phyloP scores from a whole-genome alignment of 2,888 invertebrate species.

The Syritta pipiens region DNA sequence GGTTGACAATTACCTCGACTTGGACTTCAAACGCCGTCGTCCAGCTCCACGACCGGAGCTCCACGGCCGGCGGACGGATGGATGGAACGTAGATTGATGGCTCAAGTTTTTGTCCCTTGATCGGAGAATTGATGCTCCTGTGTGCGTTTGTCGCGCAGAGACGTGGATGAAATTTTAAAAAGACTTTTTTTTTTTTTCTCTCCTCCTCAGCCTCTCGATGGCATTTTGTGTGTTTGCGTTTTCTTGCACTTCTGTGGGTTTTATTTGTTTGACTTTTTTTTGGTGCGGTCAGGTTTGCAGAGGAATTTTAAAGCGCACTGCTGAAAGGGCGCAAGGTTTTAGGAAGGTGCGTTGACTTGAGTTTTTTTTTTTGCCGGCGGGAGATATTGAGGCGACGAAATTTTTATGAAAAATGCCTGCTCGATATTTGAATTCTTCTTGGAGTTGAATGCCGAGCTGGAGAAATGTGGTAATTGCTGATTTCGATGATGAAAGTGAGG shows the following conservation, averaged over 20 bases:
- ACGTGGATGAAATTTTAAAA: constrained; percentile 61
- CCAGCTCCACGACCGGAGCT: too few species aligned
- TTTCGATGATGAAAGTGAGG: constrained; percentile 19
- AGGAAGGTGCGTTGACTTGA: constrained; percentile 57
- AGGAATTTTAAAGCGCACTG: constrained; percentile 66
- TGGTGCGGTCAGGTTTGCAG: constrained; percentile 3
- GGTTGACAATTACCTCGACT: constrained; percentile 33
- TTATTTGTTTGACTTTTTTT: constrained; percentile 44
- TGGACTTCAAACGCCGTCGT: constrained; percentile 14
- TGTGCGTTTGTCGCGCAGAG: constrained; percentile 16
- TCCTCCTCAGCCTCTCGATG: constrained; percentile 60
- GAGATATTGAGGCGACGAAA: constrained; percentile 49
- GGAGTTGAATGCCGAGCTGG: constrained; percentile 14
- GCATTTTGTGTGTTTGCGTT: constrained; percentile 68
- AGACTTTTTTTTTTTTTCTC: constrained; percentile 35
- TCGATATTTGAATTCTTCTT: constrained; percentile 64
- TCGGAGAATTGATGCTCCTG: too few species aligned
- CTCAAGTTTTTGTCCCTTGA: constrained; percentile 46
- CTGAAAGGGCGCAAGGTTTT: constrained; percentile 45
- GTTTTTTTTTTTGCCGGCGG: constrained; percentile 21
- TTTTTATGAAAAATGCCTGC: constrained; percentile 46
- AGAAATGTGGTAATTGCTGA: constrained; percentile 41
- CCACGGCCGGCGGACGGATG: constrained; percentile 27
- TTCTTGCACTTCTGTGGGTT: constrained; percentile 65
- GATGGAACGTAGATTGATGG: constrained; percentile 64